Conservation (phyloP, 2,113 vertebrate genomes). For the Amazona vittata region DNA sequence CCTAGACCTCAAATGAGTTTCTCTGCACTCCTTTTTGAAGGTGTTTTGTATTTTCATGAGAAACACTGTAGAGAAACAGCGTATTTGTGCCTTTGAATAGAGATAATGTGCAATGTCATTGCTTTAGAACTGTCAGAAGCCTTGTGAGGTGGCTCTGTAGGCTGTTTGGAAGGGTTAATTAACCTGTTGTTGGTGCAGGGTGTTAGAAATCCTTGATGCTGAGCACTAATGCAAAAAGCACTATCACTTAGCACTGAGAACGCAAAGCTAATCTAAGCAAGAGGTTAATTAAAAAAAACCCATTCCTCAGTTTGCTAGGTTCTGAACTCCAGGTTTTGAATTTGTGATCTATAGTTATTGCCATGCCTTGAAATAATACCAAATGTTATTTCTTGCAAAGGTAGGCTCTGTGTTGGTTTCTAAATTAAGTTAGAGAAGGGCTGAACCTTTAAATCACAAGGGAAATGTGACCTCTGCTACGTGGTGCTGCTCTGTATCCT, state of each 20-base stretch:
- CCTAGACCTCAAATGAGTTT: background rate
- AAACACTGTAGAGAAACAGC: background rate
- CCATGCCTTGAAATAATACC: slow-evolving; percentile 26
- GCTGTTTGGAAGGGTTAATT: slow-evolving; percentile 12
- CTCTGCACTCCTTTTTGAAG: background rate
- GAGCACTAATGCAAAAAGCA: background rate
- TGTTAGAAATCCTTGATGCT: background rate
- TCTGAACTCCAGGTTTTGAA: slow-evolving; percentile 24
- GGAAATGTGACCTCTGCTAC: slow-evolving; percentile 55
- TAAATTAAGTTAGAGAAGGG: slow-evolving; percentile 59
- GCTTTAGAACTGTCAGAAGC: background rate
- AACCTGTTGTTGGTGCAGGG: background rate
- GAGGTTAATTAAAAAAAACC: background rate
- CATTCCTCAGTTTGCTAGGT: background rate
- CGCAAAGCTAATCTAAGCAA: background rate
- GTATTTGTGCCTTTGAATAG: background rate
- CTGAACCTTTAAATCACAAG: slow-evolving; percentile 48
- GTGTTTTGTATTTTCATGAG: background rate
- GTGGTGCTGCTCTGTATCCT: slow-evolving; percentile 32
- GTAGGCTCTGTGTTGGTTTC: slow-evolving; percentile 46
- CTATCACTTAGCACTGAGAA: background rate
- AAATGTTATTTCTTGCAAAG: slow-evolving; percentile 4
- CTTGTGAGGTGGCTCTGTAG: background rate
- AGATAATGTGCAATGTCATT: background rate
- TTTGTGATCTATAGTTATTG: background rate